phyloP scores from a whole-genome alignment of 2,888 invertebrate species.

The Melikaiella ostensackeni region DNA sequence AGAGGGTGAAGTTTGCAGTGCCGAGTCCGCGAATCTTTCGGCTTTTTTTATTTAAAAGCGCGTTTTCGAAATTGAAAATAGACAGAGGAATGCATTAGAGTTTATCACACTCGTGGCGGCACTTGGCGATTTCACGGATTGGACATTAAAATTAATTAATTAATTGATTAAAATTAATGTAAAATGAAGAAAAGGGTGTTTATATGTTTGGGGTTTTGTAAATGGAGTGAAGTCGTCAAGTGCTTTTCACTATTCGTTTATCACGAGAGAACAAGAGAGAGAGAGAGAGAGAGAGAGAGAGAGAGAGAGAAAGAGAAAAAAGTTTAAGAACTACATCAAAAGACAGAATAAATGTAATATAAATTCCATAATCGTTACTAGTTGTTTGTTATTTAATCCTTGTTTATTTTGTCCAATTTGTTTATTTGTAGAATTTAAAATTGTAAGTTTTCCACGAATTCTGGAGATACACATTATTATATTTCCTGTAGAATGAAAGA shows the following conservation, averaged over 20 bases:
- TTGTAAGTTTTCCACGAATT: background rate
- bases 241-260: constrained; percentile 56
- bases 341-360: constrained; percentile 76
- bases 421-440: background rate
- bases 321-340: constrained; percentile 67
- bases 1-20: constrained; percentile 4
- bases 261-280: constrained; percentile 55
- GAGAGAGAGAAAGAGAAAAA: constrained; percentile 48
- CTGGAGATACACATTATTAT: background rate
- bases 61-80: constrained; percentile 50
- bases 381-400: constrained; percentile 18
- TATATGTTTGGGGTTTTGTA: constrained; percentile 42
- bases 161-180: too few relatives aligned
- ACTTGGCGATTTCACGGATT: constrained; percentile 55
- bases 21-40: constrained; percentile 16
- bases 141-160: constrained; percentile 17
- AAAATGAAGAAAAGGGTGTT: constrained; percentile 28
- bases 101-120: constrained; percentile 60
- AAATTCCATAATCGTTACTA: constrained; percentile 70
- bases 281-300: constrained; percentile 47
- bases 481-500: too few relatives aligned
- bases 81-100: constrained; percentile 50
- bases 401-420: background rate
- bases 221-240: constrained; percentile 53
- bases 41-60: constrained; percentile 25